Base-by-base conservation (phyloP, 2,113 vertebrate species). In the Apteryx mantelli region DNA sequence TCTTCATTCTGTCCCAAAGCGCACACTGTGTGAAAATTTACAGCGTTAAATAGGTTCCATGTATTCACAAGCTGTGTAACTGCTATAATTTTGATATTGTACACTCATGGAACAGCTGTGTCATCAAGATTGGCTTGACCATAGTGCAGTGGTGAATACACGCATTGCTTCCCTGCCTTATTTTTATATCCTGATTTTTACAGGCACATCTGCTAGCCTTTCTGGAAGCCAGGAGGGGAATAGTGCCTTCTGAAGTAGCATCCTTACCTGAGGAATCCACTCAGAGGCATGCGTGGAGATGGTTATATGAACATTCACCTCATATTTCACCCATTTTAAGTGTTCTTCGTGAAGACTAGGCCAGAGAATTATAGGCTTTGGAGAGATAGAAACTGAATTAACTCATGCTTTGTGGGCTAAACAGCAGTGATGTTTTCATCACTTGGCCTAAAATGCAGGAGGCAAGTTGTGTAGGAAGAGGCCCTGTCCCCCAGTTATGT, bases 351-450 rank as follows among this genome's bases (percentile, higher is more conserved):
- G 36, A 82, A 89, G 75, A 46, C 78, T 86, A 88, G 71, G 55
- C 63, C 21, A 83, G 71, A 93, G 78, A 93, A 94, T 93, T 95
- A 55, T 1, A 89, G 85, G 69, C 68, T 95, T 77, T 86, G 52
- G 58, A 25, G 78, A 93, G 84, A 76, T 11, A 82, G 73, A 87
- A 82, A 50, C 79, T 82, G 71, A 88, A 86, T 95, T 91, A 94
- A 86, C 84, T 95, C 22, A 9, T 55, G 44, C 48, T 89, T 91
- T 91, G 44, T 84, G 78, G 68, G 78, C 86, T 95, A 95, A 96
- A 89, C 28, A 60, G 65, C 38, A 74, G 74, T 82, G 73, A 77
- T 61, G 32, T 89, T 95, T 93, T 93, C 44, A 81, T 78, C 89
- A 82, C 73, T 86, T 87, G 44, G 52, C 36, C 73, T 88, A 46